Evolutionary conservation across 1,140 invertebrate genomes (phyloP).

Genomic region (Drusus annulatus): DNA sequence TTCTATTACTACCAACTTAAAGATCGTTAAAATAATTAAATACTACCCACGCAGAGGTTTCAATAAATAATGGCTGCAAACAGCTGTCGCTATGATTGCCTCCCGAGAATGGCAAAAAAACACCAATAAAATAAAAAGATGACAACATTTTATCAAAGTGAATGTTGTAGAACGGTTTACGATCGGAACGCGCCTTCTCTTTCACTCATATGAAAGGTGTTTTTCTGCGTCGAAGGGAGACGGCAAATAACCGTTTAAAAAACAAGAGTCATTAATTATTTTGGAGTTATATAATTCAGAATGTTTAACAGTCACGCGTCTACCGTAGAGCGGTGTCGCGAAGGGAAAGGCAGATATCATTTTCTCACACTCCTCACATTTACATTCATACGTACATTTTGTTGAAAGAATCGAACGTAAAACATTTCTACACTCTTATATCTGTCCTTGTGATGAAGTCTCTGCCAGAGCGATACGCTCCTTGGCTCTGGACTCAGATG

Average conservation of each 20-base stretch:
- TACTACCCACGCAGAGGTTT: too few species aligned
- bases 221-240: background rate
- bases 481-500: too few species aligned
- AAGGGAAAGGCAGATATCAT: too few species aligned
- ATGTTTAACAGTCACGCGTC: background rate
- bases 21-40: too few species aligned
- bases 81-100: background rate
- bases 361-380: too few species aligned
- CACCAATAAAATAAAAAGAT: conserved; percentile 11
- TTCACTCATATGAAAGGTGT: background rate
- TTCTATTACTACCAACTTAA: too few species aligned
- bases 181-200: background rate
- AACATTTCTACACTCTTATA: too few species aligned
- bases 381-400: too few species aligned
- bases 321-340: too few species aligned
- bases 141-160: conserved; percentile 26
- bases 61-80: background rate
- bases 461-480: too few species aligned
- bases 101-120: conserved; percentile 3
- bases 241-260: background rate
- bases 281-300: conserved; percentile 4
- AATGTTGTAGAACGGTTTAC: background rate
- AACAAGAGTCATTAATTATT: background rate
- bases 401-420: too few species aligned
- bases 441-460: too few species aligned